Evolutionary conservation across 2,797 vertebrate species (phyloP), one percentile per base, ranked within the genome.

Genomic region (Oreochromis grahami): DNA sequence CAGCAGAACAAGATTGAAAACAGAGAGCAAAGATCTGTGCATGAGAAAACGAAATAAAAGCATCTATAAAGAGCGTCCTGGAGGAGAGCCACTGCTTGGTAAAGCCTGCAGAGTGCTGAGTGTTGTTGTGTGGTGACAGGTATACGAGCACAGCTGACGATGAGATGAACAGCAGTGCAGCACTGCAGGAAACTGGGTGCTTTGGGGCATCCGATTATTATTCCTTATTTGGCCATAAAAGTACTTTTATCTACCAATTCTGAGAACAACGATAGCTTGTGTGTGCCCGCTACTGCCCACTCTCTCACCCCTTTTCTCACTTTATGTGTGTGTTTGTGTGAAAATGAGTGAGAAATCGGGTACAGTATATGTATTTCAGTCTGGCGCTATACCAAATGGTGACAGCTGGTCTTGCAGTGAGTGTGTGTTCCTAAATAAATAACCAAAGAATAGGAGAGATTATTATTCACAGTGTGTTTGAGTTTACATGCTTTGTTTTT

Each of bases 381-480:
- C 38, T 82, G 85, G 89, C 80, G 24, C 5, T 52, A 50, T 2
- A 72, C 84, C 52, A 87, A 76, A 89, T 24, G 13, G 29, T 4
- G 85, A 84, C 87, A 91, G 87, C 79, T 87, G 85, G 83, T 78
- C 83, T 32, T 83, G 77, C 77, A 53, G 68, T 26, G 53, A 56
- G 50, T 72, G 32, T 77, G 36, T 4, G n/a, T 65, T 26, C 36
- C 32, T 10, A 45, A 79, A 72, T 70, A 72, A 80, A 88, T 74
- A 56, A 21, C 80, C 55, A 32, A 15, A 84, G 83, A 19, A 68
- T n/a, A 55, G 15, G 60, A 53, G 55, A 26, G 55, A 65, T 84
- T 84, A 70, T 38, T 58, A 68, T 74, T 17, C 34, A 6, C 7
- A 43, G 13, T 6, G 36, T 24, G 38, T 68, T 24, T 15, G 13